Evolutionary conservation across 2,888 invertebrate genomes (phyloP), one percentile per base, ranked within the genome.

Genomic region (Pandemis heparana): DNA sequence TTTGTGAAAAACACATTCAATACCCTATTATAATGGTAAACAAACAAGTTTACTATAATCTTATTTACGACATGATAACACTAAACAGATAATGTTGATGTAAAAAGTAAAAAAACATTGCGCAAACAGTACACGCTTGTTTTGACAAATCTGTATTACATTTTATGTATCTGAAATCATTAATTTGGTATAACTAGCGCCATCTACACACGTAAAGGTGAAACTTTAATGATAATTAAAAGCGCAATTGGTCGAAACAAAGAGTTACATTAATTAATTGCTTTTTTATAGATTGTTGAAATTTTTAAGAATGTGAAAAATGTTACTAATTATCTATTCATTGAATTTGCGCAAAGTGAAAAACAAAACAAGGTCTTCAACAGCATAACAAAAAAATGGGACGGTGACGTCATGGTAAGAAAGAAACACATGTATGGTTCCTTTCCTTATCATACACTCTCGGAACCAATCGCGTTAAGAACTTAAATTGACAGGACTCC

Each of bases 351-450:
- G 14, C 38, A 8, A 39, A 48, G 10, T 63, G 14, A 41, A 41
- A 41, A 65, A 61, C 66, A 76, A 70, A 68, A 60, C 65, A 56
- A 68, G 74, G 75, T 69, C 74, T 75, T 70, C 71, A 67, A 69
- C 64, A 46, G 59, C 56, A 53, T 71, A 63, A 75, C 63, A 71
- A 71, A 75, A 71, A 43, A 61, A 64, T 63, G 60, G 71, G 53
- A 67, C 71, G 67, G 48, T 75, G 71, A 71, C 63, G 71, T 75
- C 67, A 75, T 53, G 14, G 18, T 16, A n/a, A 69, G 68, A 75
- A 72, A 64, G 71, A 70, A 74, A 70, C 65, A 48, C 8, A n/a
- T 16, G 51, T 75, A 72, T 65, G 60, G 63, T 68, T 75, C 59
- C 65, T 75, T 56, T 75, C 71, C 65, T 68, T 71, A 68, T 75